Percentiles rank a stretch among this genome's conserved stretches.
These are phyloP conservation scores for Muscicapa striata DNA, from an alignment of 2,797 vertebrate species.

Conservation along the genomic window DNA sequence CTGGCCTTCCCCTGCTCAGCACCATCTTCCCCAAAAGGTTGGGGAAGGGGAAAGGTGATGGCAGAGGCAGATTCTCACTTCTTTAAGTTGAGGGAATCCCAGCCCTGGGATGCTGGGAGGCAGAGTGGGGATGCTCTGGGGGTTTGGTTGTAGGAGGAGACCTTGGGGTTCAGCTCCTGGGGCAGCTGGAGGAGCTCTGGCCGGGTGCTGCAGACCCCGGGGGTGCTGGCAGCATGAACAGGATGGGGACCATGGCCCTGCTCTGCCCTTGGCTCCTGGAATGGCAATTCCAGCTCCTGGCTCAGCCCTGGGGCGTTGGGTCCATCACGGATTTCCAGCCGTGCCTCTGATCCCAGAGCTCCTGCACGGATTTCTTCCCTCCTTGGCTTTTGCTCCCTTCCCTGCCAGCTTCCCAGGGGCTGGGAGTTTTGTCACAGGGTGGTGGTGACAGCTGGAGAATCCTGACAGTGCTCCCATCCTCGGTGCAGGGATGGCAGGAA, in stretches of 20 bases:
- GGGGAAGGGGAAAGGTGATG: not conserved
- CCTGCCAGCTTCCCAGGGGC: not conserved
- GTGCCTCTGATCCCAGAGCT: not conserved
- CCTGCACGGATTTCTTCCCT: not conserved
- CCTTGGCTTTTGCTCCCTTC: not conserved
- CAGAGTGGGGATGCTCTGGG: not conserved
- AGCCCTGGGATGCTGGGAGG: not conserved
- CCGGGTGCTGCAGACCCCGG: not conserved
- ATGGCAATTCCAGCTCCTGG: fast-evolving
- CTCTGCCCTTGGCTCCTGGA: not conserved
- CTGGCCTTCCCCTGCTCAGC: not conserved
- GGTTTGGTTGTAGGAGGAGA: not conserved
- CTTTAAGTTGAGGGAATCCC: too few relatives aligned
- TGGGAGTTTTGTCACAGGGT: not conserved
- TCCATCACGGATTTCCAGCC: not conserved
- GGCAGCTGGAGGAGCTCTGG: not conserved
- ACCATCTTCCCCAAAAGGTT: fast-evolving
- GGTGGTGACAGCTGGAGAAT: not conserved
- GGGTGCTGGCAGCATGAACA: fast-evolving
- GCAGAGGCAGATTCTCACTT: not conserved
- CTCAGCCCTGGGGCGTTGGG: not conserved
- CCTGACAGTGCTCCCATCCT: not conserved
- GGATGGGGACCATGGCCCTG: not conserved
- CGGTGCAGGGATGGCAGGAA: not conserved
- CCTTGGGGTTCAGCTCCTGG: not conserved